Conservation (phyloP, 2,888 invertebrate species). For the Ichneumoninae sp. region DNA sequence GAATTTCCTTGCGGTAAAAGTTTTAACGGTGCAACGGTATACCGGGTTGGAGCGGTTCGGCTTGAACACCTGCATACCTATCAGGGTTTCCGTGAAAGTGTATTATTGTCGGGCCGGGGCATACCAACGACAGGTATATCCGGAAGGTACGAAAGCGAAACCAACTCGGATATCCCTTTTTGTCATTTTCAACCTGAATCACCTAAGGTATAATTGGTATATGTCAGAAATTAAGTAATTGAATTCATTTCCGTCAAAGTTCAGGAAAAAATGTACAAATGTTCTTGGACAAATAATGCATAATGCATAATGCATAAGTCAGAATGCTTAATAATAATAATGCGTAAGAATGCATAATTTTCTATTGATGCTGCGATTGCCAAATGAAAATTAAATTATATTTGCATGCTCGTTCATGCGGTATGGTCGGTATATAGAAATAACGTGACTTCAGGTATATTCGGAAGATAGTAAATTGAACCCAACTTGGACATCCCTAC, state of each 20-base stretch:
- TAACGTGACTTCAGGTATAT: not conserved
- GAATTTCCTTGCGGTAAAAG: conserved; percentile 8
- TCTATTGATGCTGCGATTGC: too few relatives aligned
- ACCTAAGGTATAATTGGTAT: too few relatives aligned
- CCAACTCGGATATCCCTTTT: not conserved
- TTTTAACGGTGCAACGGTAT: not conserved
- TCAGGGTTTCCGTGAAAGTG: not conserved
- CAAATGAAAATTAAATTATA: not conserved
- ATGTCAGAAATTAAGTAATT: too few relatives aligned
- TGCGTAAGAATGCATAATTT: too few relatives aligned
- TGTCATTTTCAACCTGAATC: not conserved
- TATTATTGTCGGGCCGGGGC: not conserved
- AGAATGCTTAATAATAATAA: too few relatives aligned
- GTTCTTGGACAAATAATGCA: too few relatives aligned
- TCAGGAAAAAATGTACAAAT: not conserved
- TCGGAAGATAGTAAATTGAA: too few relatives aligned
- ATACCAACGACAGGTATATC: not conserved
- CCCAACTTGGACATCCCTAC: too few relatives aligned
- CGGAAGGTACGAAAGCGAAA: not conserved
- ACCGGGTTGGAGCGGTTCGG: not conserved
- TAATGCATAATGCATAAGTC: too few relatives aligned
- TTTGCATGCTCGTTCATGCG: not conserved
- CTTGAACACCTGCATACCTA: not conserved
- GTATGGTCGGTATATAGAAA: not conserved
- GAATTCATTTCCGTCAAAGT: not conserved